These are phyloP conservation scores for Xestia c-nigrum DNA, from an alignment of 2,888 invertebrate species.

Conservation along the genomic window DNA sequence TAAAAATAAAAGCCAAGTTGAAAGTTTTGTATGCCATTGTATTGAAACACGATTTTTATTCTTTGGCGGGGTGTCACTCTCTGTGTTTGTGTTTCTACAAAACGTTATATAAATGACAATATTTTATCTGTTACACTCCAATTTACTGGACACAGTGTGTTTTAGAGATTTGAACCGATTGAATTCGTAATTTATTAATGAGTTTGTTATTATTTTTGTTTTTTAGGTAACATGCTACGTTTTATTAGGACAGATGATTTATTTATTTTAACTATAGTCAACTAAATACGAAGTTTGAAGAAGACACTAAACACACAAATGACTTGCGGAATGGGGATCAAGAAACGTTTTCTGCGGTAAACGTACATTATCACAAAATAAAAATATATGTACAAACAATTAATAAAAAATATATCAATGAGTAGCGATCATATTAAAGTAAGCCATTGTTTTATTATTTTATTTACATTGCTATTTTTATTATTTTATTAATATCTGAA, in stretches of 20 bases:
- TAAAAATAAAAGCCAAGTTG: background rate
- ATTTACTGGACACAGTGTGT: constrained; percentile 33
- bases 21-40: constrained; percentile 71
- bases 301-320: background rate
- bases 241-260: background rate
- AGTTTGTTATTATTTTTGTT: background rate
- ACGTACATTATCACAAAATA: background rate
- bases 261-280: background rate
- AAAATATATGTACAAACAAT: background rate
- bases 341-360: background rate
- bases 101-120: constrained; percentile 77
- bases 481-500: background rate
- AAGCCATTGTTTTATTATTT: background rate
- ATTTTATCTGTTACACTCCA: constrained; percentile 62
- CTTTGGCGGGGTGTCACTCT: constrained; percentile 78
- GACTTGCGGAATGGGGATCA: background rate
- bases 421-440: background rate
- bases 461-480: too few relatives aligned
- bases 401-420: background rate
- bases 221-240: background rate
- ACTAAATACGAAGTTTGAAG: background rate
- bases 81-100: constrained; percentile 76
- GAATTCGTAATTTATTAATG: background rate
- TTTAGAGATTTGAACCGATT: constrained; percentile 34
- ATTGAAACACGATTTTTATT: constrained; percentile 80